Evolutionary conservation across 2,113 vertebrate species (phyloP).

Genomic region (Sapajus apella): DNA sequence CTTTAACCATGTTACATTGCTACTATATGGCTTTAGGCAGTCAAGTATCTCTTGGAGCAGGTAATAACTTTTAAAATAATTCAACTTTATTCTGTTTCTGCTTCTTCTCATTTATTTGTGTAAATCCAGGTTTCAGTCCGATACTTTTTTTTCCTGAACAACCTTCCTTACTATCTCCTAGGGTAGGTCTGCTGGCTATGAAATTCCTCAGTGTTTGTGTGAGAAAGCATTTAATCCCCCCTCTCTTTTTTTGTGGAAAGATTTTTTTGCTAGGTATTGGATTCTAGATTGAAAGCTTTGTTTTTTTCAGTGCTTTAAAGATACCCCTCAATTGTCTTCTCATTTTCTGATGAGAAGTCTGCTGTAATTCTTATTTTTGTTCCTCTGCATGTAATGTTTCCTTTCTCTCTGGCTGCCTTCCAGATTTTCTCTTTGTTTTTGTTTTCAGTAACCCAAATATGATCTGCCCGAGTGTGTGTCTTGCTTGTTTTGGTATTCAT

Average conservation of each 20-base stretch:
- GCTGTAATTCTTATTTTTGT: background rate
- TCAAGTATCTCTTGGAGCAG: background rate
- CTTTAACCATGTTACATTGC: background rate
- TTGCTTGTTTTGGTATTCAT: background rate
- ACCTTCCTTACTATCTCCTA: conserved; percentile 3
- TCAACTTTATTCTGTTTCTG: background rate
- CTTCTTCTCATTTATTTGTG: background rate
- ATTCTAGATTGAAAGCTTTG: background rate
- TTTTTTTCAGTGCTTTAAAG: background rate
- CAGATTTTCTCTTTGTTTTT: background rate
- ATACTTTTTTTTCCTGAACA: background rate
- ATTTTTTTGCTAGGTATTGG: background rate
- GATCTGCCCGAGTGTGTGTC: background rate
- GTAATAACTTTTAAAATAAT: background rate
- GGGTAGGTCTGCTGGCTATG: background rate
- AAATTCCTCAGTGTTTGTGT: background rate
- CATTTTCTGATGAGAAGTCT: background rate
- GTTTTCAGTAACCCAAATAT: background rate
- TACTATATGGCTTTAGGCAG: background rate
- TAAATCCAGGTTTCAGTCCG: background rate
- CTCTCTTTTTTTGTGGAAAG: background rate
- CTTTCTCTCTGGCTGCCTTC: background rate
- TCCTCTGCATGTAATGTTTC: background rate
- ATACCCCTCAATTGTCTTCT: background rate
- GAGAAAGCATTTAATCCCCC: background rate